phyloP scores from a whole-genome alignment of 1,140 invertebrate species.

The Micrasema longulum region DNA sequence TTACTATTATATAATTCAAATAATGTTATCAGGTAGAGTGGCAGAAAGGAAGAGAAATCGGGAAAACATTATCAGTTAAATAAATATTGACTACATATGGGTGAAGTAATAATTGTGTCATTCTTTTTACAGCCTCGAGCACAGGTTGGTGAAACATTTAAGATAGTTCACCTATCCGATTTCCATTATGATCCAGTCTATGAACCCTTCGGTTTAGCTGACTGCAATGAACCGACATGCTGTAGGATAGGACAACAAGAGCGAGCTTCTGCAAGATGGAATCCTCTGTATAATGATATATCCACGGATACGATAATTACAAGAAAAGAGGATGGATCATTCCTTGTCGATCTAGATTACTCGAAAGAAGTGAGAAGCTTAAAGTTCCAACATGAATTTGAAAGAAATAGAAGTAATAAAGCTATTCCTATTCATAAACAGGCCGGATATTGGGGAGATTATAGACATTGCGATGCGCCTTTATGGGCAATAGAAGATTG shows the following conservation, averaged over 20 bases:
- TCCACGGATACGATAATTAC: constrained; percentile 27
- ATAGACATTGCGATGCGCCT: constrained; percentile 80
- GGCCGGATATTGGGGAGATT: constrained; percentile 85
- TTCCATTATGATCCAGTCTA: constrained; percentile 86
- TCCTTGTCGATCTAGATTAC: constrained; percentile 57
- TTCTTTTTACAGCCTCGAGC: constrained; percentile 3
- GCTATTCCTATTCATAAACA: constrained; percentile 56
- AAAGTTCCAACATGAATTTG: constrained; percentile 40
- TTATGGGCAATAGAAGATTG: constrained; percentile 74
- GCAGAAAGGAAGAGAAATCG: too few species aligned
- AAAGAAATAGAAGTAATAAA: constrained; percentile 31
- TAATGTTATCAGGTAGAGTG: too few species aligned
- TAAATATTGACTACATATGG: too few species aligned
- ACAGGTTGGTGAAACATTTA: constrained; percentile 55
- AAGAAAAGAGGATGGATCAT: constrained; percentile 48
- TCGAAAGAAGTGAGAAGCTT: constrained; percentile 45
- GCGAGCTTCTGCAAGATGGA: constrained; percentile 27
- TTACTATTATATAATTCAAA: too few species aligned
- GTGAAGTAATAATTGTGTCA: too few species aligned
- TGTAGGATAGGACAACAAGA: constrained; percentile 73
- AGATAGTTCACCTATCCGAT: constrained; percentile 83
- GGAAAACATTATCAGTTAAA: too few species aligned
- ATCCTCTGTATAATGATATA: constrained; percentile 34
- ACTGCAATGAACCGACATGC: constrained; percentile 82
- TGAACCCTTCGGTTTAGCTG: constrained; percentile 72